Percentiles rank a stretch among this genome's conserved stretches.
phyloP scores from a whole-genome alignment of 2,888 invertebrate species.

The Noctua pronuba region DNA sequence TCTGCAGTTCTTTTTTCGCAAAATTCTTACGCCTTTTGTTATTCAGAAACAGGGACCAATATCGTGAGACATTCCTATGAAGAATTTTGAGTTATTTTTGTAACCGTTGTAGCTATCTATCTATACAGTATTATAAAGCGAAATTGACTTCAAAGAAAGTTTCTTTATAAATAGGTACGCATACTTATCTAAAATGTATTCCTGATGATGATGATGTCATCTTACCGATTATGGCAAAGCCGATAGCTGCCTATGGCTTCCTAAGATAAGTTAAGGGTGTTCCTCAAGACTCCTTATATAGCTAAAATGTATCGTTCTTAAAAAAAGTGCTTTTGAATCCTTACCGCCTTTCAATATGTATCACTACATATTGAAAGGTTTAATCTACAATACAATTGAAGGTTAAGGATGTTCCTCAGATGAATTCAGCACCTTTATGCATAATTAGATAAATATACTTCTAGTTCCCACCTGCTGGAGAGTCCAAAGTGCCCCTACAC shows the following conservation, averaged over 20 bases:
- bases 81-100: no score
- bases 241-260: slow-evolving; percentile 16
- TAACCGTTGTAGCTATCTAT: not conserved
- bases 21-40: not conserved
- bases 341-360: no score
- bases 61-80: not conserved
- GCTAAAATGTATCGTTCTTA: no score
- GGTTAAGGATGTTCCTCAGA: no score
- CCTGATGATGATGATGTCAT: slow-evolving; percentile 30
- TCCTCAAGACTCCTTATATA: not conserved
- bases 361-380: no score
- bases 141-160: not conserved
- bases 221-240: not conserved
- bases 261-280: slow-evolving; percentile 7
- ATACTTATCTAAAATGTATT: slow-evolving; percentile 44
- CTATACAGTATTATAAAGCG: not conserved
- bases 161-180: not conserved
- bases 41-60: not conserved
- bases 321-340: no score
- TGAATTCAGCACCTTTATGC: no score
- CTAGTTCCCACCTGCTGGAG: no score
- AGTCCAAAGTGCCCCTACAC: no score
- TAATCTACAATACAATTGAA: no score
- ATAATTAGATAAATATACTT: no score
- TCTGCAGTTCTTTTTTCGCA: not conserved